Conservation (phyloP, 1,140 invertebrate genomes). For the Oreohelix idahoensis region DNA sequence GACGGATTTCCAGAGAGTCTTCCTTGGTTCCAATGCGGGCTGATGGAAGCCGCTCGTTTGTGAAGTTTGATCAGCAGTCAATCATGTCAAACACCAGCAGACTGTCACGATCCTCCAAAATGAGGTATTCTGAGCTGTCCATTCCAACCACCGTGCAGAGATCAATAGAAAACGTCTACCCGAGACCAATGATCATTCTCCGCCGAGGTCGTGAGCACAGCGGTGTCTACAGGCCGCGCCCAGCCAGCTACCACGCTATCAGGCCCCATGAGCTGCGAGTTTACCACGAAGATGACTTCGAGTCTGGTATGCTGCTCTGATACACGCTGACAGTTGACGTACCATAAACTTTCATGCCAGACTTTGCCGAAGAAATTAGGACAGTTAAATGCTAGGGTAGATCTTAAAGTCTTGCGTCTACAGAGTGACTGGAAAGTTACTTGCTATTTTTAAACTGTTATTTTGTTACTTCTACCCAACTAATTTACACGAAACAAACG, state of each 20-base stretch:
- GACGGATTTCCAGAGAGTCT: slow-evolving; percentile 18
- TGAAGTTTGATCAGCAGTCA: slow-evolving; percentile 28
- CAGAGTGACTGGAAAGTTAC: too few relatives aligned
- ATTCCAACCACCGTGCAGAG: slow-evolving; percentile 34
- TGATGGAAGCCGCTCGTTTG: background rate
- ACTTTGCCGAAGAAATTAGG: too few relatives aligned
- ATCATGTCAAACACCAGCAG: background rate
- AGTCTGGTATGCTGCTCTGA: background rate
- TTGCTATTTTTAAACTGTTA: too few relatives aligned
- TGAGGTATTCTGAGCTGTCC: background rate
- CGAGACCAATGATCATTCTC: background rate
- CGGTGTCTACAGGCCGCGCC: background rate
- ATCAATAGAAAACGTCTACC: slow-evolving; percentile 48
- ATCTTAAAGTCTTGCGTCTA: too few relatives aligned
- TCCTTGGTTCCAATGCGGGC: background rate
- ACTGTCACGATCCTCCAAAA: background rate
- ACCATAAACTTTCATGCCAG: background rate
- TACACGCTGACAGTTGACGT: background rate
- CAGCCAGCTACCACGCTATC: slow-evolving; percentile 13
- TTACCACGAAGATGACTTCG: too few relatives aligned
- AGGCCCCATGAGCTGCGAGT: background rate
- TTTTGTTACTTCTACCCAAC: too few relatives aligned
- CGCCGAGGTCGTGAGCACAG: background rate
- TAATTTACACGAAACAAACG: too few relatives aligned
- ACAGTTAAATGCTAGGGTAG: too few relatives aligned